Evolutionary conservation across 2,113 vertebrate genomes (phyloP).

Genomic region (Anser cygnoides): DNA sequence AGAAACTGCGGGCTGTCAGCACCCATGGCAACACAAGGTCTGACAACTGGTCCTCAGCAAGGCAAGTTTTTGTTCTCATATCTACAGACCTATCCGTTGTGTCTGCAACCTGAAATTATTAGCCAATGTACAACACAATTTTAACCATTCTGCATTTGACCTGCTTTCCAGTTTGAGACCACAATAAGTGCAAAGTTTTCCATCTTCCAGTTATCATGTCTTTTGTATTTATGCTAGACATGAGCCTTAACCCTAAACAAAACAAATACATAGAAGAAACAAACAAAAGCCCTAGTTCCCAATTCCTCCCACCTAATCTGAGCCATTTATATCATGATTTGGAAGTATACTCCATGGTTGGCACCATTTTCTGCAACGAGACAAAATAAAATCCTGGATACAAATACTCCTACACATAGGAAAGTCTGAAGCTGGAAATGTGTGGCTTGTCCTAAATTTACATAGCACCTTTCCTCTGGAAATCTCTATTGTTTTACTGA

Average conservation of each 20-base stretch:
- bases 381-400: not conserved
- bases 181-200: not conserved
- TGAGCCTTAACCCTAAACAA: not conserved
- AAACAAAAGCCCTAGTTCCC: not conserved
- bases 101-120: not conserved
- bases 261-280: not conserved
- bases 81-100: not conserved
- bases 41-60: not conserved
- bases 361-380: not conserved
- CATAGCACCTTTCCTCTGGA: not conserved
- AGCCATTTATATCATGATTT: not conserved
- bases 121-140: not conserved
- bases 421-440: not conserved
- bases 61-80: not conserved
- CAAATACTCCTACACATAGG: not conserved
- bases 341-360: not conserved
- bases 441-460: not conserved
- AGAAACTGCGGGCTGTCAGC: not conserved
- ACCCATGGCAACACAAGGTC: fast-evolving
- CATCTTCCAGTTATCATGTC: not conserved
- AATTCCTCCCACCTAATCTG: not conserved
- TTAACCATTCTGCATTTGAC: not conserved
- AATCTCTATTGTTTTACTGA: not conserved
- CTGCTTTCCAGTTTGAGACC: not conserved
- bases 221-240: not conserved